These are phyloP conservation scores for Acleris holmiana DNA, from an alignment of 2,888 invertebrate genomes.

Conservation along the genomic window DNA sequence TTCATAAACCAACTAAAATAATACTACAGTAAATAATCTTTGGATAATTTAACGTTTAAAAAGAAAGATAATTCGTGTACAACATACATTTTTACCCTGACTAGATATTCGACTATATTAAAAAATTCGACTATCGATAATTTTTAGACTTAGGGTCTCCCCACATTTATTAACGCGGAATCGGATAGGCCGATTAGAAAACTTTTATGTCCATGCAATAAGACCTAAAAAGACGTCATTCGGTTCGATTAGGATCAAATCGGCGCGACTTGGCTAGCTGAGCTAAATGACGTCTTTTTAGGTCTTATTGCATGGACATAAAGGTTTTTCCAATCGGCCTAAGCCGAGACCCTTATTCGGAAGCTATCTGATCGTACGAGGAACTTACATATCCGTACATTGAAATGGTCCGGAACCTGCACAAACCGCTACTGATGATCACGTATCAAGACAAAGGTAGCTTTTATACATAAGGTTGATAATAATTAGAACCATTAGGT, in stretches of 20 bases:
- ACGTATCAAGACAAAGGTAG: conserved; percentile 52
- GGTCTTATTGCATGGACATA: too few species aligned
- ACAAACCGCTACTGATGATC: conserved; percentile 51
- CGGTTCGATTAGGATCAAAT: too few species aligned
- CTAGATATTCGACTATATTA: conserved; percentile 53
- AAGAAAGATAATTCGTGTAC: conserved; percentile 28
- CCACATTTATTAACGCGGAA: too few species aligned
- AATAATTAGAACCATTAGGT: conserved; percentile 25
- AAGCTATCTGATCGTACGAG: conserved; percentile 50
- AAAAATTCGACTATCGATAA: conserved; percentile 38
- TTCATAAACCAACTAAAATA: neutral
- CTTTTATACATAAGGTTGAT: conserved; percentile 36
- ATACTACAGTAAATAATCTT: conserved; percentile 35
- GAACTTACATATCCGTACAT: conserved; percentile 44
- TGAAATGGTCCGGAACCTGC: conserved; percentile 51
- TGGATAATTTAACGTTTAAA: conserved; percentile 25
- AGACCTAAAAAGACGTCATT: too few species aligned
- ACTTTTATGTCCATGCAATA: too few species aligned
- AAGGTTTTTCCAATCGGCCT: too few species aligned
- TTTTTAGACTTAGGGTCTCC: conserved; percentile 44
- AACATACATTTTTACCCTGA: conserved; percentile 44
- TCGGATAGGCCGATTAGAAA: too few species aligned
- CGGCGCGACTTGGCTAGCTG: too few species aligned
- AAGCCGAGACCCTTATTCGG: too few species aligned
- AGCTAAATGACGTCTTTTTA: too few species aligned